Evolutionary conservation across 2,113 vertebrate species (phyloP).

Genomic region (Merops nubicus): DNA sequence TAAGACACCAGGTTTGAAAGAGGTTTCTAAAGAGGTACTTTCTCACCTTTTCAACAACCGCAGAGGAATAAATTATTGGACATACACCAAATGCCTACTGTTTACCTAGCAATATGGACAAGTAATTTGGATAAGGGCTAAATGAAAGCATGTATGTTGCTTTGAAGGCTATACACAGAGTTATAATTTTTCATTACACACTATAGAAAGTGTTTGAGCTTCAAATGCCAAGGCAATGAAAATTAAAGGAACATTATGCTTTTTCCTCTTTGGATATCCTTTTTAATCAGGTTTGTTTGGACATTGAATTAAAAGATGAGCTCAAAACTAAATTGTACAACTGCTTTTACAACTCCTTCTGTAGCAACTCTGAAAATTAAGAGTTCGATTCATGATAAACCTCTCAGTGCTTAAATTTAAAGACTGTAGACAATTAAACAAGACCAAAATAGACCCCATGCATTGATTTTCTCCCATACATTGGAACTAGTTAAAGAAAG

Average conservation of each 20-base stretch:
- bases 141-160: not conserved
- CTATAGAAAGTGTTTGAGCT: constrained; percentile 27
- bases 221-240: constrained; percentile 24
- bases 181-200: not conserved
- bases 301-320: not conserved
- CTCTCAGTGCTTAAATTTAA: not conserved
- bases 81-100: not conserved
- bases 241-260: not conserved
- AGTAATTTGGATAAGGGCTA: not conserved
- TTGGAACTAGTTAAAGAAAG: not conserved
- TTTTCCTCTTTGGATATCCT: not conserved
- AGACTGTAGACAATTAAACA: not conserved
- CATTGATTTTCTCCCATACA: not conserved
- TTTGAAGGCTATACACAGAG: not conserved
- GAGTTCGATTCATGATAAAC: not conserved
- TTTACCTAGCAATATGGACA: not conserved
- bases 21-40: not conserved
- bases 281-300: constrained; percentile 41
- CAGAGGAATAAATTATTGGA: not conserved
- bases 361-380: not conserved
- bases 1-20: not conserved
- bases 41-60: not conserved
- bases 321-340: not conserved
- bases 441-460: not conserved
- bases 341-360: not conserved